Evolutionary conservation across 2,888 invertebrate genomes (phyloP), one percentile per base, ranked within the genome.

Genomic region (Lasioglossum calceatum): DNA sequence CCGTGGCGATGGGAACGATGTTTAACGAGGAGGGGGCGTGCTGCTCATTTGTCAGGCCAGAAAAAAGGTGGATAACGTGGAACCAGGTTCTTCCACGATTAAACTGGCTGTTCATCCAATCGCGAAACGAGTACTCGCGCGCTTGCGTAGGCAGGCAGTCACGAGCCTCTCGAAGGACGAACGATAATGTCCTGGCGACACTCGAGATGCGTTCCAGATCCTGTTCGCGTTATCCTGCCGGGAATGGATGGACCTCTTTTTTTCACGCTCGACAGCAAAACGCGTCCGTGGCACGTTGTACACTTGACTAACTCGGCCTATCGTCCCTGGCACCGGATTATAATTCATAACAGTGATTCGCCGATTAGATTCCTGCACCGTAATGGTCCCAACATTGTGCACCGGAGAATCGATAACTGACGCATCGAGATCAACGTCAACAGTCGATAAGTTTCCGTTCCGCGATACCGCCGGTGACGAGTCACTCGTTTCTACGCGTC

Each of bases 171-270:
- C 83, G 86, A 90, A 86, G 91, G 90, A 92, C 90, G 89, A 89
- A 92, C 90, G 92, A 92, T 93, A 93, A 92, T 92, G 91, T 91
- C 89, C 85, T 75, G 83, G 87, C 89, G 92, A 91, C 91, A 87
- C 87, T 81, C 86, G 85, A 83, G 87, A 89, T 76, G 87, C 89
- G 82, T 89, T 88, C 76, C 85, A 87, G 86, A 91, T 91, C 87
- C 85, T 88, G 89, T 91, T 90, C 84, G 79, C 82, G 86, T 91
- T 89, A 84, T 89, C 83, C 83, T 14, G 70, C 14, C 77, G 61
- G 77, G 83, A 80, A 89, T 77, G 71, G 77, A 83, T 87, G 87
- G 85, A 82, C 79, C 79, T 82, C 86, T 36, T 81, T 61, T 32
- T 32, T 50, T 19, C 58, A n/a, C 70, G 58, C 39, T 12, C 75